Base-by-base conservation (phyloP, 2,888 invertebrate genomes). In the Dexiosoma caninum region DNA sequence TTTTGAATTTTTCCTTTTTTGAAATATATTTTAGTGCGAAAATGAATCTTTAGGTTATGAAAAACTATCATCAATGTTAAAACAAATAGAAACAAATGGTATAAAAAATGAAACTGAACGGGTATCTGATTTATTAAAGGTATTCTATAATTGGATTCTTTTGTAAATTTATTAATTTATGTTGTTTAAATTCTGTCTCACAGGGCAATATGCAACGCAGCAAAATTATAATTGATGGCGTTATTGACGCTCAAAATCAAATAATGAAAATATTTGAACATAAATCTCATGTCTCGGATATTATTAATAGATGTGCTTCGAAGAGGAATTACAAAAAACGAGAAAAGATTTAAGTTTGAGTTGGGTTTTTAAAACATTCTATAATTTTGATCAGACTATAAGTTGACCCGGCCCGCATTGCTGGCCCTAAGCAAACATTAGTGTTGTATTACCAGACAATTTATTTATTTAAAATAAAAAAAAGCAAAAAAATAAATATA, bases 181-280 rank as follows among this genome's bases (percentile, higher is more conserved):
- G 0, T n/a, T 49, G 0, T 51, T 51, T 59, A 19, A 35, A 57
- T 53, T 78, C 53, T 78, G 30, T 27, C 49, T 53, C 64, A 0
- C 92, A 98, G 96, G 98, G 97, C 62, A 98, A 98, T 90, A 95
- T 97, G 89, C 98, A 98, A 91, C 93, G 98, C 67, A 96, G 97
- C 89, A 96, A 95, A 91, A 95, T 98, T 81, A 96, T 98, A 49
- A 95, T 95, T 82, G 98, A 98, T 88, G 97, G 97, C 82, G 94
- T 98, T 90, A 93, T 93, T 81, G 98, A 98, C 88, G 96, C 97
- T 0, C 94, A 95, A 85, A 93, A 93, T 79, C 96, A 97, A 89
- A 94, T 98, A 82, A 94, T 96, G 89, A 95, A 96, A 86, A 95
- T 98, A 81, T 95, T 98, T 87, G 96, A 97, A 83, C 98, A 98